A percentile compares a stretch with the other conserved stretches of the same genome.
These are phyloP conservation scores for Candoia aspera DNA, from an alignment of 2,113 vertebrate species.

Conservation along the genomic window DNA sequence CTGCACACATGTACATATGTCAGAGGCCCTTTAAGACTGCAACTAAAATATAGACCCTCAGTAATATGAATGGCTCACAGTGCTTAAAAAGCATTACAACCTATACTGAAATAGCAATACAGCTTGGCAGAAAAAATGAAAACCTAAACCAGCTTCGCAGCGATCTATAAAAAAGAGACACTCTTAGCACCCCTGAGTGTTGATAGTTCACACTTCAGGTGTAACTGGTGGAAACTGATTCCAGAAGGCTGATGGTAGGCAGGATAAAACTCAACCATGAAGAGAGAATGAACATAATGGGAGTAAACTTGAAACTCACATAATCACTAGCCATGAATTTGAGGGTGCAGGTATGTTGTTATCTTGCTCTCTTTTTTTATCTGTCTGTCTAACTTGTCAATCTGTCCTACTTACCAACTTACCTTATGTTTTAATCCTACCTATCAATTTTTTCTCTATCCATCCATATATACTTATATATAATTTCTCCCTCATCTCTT, in stretches of 20 bases:
- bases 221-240: background rate
- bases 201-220: background rate
- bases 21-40: background rate
- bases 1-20: background rate
- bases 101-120: background rate
- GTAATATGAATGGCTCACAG: background rate
- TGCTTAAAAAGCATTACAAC: background rate
- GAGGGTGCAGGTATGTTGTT: background rate
- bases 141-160: background rate
- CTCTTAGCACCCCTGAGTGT: background rate
- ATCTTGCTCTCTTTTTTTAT: background rate
- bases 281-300: background rate
- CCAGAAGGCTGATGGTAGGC: background rate
- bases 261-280: background rate
- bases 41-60: background rate
- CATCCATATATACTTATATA: too few species aligned
- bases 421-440: background rate
- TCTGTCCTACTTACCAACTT: background rate
- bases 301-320: background rate
- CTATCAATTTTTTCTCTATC: background rate
- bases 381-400: background rate
- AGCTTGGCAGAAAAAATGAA: background rate
- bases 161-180: background rate
- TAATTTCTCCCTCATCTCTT: background rate
- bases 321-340: background rate